Evolutionary conservation across 2,888 invertebrate species (phyloP).

Genomic region (Argyresthia albistria): DNA sequence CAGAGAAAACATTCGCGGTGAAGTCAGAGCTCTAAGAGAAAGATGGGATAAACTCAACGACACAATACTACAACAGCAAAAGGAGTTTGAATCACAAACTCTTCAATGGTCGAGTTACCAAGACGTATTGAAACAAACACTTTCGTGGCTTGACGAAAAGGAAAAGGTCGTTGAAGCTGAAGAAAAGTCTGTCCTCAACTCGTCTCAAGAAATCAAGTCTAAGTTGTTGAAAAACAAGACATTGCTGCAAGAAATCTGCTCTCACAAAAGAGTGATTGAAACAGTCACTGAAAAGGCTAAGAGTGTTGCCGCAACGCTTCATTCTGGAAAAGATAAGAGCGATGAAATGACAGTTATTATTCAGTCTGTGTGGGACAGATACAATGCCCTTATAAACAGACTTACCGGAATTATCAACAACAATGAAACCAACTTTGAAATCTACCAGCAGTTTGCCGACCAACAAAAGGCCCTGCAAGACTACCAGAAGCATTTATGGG

Average conservation of each 20-base stretch:
- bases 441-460: conserved; percentile 89
- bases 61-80: conserved; percentile 87
- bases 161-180: conserved; percentile 83
- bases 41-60: conserved; percentile 92
- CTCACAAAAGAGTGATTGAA: conserved; percentile 93
- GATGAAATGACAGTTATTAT: conserved; percentile 79
- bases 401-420: conserved; percentile 79
- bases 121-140: conserved; percentile 85
- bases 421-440: conserved; percentile 83
- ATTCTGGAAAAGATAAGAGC: conserved; percentile 67
- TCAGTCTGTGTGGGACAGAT: conserved; percentile 81
- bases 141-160: conserved; percentile 89
- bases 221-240: conserved; percentile 90
- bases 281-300: conserved; percentile 91
- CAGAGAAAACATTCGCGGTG: conserved; percentile 89
- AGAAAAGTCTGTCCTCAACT: conserved; percentile 80
- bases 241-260: conserved; percentile 88
- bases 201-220: conserved; percentile 87
- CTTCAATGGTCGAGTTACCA: conserved; percentile 89
- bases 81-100: conserved; percentile 86
- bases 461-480: conserved; percentile 90
- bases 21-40: conserved; percentile 84
- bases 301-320: conserved; percentile 73
- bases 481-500: conserved; percentile 92
- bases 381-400: conserved; percentile 78